Percentiles rank a stretch among this genome's conserved stretches.
Evolutionary conservation across 2,113 vertebrate genomes (phyloP).

Genomic region (Phalacrocorax pelagicus): DNA sequence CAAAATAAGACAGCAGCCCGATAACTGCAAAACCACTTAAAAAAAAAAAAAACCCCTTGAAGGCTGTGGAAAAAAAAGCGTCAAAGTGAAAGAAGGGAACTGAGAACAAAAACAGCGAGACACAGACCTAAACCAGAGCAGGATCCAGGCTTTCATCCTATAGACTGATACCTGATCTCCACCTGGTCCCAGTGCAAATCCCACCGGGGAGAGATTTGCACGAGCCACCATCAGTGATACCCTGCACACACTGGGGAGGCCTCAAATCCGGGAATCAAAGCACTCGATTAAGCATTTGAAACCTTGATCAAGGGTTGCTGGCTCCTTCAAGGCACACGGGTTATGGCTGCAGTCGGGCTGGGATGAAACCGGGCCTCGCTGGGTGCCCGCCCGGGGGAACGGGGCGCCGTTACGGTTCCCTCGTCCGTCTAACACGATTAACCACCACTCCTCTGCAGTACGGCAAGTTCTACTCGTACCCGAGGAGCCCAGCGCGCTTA

Average conservation of each 20-base stretch:
- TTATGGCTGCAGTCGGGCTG: rapidly evolving
- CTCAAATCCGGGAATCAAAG: not conserved
- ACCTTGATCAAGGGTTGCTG: not conserved
- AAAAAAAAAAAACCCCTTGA: conserved; percentile 54
- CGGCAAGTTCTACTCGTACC: rapidly evolving
- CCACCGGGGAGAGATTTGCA: not conserved
- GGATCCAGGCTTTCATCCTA: not conserved
- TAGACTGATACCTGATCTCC: rapidly evolving
- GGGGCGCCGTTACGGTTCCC: not conserved
- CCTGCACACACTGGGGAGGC: rapidly evolving
- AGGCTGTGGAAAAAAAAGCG: not conserved
- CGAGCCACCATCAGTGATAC: rapidly evolving
- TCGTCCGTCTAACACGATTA: rapidly evolving
- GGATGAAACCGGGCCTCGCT: rapidly evolving
- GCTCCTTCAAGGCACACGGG: not conserved
- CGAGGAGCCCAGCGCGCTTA: not conserved
- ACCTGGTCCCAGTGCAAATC: rapidly evolving
- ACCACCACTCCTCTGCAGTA: rapidly evolving
- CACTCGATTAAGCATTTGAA: rapidly evolving
- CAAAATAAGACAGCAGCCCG: not conserved
- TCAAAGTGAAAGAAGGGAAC: conserved; percentile 37
- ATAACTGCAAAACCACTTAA: conserved; percentile 47
- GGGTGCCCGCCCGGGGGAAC: not conserved
- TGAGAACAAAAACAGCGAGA: conserved; percentile 1
- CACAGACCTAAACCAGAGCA: not conserved